Percentiles rank a stretch among this genome's conserved stretches.
phyloP scores from a whole-genome alignment of 2,113 vertebrate genomes.

The Lasiurus borealis region DNA sequence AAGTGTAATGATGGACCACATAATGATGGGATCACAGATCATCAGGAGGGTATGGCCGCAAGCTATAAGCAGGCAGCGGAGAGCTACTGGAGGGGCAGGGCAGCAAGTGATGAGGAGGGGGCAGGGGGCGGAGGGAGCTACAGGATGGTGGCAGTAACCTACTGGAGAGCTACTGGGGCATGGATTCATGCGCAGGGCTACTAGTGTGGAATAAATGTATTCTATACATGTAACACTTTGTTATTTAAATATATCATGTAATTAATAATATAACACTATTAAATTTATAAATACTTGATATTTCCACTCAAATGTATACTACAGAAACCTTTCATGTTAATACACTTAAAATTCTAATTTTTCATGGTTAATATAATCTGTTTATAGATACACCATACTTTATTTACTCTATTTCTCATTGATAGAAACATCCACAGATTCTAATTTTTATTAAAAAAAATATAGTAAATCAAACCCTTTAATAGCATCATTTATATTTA shows the following conservation, averaged over 20 bases:
- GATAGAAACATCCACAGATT: not conserved
- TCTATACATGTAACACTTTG: not conserved
- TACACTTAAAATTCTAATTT: conserved; percentile 1
- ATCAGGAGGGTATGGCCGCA: too few species aligned
- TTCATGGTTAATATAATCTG: not conserved
- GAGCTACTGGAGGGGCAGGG: too few species aligned
- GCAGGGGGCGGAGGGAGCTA: too few species aligned
- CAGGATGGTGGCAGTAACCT: too few species aligned
- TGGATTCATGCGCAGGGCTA: too few species aligned
- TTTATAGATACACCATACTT: not conserved
- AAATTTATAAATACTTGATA: not conserved
- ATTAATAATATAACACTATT: not conserved
- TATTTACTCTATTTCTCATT: not conserved
- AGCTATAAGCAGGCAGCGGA: too few species aligned
- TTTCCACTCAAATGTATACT: not conserved
- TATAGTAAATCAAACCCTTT: not conserved
- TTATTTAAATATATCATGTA: not conserved
- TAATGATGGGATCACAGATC: too few species aligned
- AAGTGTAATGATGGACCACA: too few species aligned
- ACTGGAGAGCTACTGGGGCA: too few species aligned
- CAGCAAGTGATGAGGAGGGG: too few species aligned
- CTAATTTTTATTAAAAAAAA: not conserved
- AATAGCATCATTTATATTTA: not conserved
- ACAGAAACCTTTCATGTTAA: not conserved
- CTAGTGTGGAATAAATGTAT: not conserved